Conservation (phyloP, 2,888 invertebrate species). For the Chrysolina americana region DNA sequence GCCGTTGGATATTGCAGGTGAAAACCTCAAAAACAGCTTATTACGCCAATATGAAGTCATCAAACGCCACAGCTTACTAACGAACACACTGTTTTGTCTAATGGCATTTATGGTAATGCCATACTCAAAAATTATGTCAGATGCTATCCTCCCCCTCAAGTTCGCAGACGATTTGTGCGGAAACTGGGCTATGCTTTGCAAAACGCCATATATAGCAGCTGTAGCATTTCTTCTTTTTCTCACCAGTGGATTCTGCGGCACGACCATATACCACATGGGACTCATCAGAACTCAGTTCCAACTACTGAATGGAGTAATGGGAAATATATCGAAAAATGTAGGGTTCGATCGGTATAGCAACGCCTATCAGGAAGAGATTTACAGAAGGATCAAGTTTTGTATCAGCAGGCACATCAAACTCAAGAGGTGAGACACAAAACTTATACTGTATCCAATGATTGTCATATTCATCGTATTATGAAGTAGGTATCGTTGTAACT, state of each 20-base stretch:
- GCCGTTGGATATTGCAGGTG: not conserved
- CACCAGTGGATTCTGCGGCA: not conserved
- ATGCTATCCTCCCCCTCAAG: not conserved
- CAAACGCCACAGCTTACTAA: too few species aligned
- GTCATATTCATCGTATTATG: too few species aligned
- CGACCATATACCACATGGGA: not conserved
- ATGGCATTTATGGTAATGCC: not conserved
- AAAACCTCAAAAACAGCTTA: not conserved
- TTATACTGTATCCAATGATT: too few species aligned
- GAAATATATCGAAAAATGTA: not conserved
- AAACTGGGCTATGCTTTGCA: not conserved
- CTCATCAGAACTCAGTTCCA: not conserved
- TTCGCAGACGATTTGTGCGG: not conserved
- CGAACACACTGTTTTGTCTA: too few species aligned
- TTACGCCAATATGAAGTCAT: not conserved
- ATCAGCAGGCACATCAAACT: constrained; percentile 8
- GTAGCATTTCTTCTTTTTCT: not conserved
- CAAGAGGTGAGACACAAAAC: not conserved
- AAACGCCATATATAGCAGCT: not conserved
- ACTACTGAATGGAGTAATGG: not conserved
- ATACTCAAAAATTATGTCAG: not conserved
- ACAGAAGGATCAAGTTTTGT: constrained; percentile 3
- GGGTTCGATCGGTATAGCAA: not conserved
- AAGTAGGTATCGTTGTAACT: too few species aligned
- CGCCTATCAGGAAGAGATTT: not conserved